Conservation (phyloP, 2,113 vertebrate species). For the Vicugna pacos region DNA sequence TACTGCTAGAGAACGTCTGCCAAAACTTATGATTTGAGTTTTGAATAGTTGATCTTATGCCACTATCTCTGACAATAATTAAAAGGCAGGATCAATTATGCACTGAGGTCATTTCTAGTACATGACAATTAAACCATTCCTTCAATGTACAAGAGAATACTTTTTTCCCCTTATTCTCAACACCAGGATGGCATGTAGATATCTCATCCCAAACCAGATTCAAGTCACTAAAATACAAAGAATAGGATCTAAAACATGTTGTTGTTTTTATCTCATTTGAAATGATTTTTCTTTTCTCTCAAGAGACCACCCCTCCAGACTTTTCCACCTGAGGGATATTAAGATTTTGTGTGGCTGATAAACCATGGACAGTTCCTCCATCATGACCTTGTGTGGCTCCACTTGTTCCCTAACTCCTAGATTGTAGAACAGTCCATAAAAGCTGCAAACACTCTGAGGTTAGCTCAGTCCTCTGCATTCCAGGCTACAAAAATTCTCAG, state of each 20-base stretch:
- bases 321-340: not conserved
- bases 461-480: not conserved
- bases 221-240: not conserved
- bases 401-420: not conserved
- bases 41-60: conserved; percentile 71
- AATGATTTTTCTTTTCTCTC: not conserved
- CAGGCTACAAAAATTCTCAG: not conserved
- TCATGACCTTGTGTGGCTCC: not conserved
- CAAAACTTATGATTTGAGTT: conserved; percentile 75
- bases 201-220: not conserved
- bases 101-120: conserved; percentile 72
- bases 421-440: not conserved
- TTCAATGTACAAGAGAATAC: conserved; percentile 3
- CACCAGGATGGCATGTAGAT: not conserved
- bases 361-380: not conserved
- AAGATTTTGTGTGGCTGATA: not conserved
- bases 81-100: conserved; percentile 71
- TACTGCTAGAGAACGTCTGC: conserved; percentile 60
- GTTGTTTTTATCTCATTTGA: not conserved
- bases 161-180: not conserved
- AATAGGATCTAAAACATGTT: not conserved
- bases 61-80: conserved; percentile 74
- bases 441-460: not conserved
- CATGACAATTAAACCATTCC: conserved; percentile 53
- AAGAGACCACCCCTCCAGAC: not conserved